Percentiles rank a stretch among this genome's conserved stretches.
phyloP scores from a whole-genome alignment of 2,888 invertebrate species.

The Beris chalybata region DNA sequence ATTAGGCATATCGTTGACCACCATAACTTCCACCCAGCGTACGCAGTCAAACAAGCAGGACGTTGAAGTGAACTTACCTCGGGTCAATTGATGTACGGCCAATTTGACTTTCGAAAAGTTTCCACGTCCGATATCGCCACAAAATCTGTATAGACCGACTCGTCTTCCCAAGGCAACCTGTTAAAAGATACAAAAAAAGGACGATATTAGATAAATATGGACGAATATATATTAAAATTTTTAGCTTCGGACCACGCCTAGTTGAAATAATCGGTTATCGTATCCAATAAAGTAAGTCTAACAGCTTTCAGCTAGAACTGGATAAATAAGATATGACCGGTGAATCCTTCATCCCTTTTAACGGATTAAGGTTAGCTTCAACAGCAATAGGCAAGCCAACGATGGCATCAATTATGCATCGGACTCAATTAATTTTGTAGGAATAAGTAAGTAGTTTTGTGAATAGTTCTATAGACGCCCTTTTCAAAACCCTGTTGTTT shows the following conservation, averaged over 20 bases:
- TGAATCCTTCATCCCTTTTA: slow-evolving; percentile 8
- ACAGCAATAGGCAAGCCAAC: not conserved
- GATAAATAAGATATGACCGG: slow-evolving; percentile 18
- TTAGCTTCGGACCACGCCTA: no score
- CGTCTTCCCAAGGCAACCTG: slow-evolving; percentile 70
- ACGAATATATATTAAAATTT: no score
- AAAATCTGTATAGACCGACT: slow-evolving; percentile 73
- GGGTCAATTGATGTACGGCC: slow-evolving; percentile 72
- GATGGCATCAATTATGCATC: slow-evolving; percentile 13
- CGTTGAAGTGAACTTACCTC: slow-evolving; percentile 57
- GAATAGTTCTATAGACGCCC: no score
- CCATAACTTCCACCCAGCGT: no score
- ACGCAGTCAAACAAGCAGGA: not conserved
- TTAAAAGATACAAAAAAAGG: slow-evolving; percentile 5
- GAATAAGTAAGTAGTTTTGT: not conserved
- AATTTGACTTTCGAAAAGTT: slow-evolving; percentile 80
- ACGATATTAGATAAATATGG: no score
- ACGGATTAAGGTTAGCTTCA: no score
- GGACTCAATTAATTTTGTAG: slow-evolving; percentile 21
- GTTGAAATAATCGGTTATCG: no score
- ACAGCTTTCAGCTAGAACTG: no score
- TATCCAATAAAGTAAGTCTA: no score
- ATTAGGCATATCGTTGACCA: no score
- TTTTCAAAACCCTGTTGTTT: no score
- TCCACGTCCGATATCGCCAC: slow-evolving; percentile 74